Evolutionary conservation across 2,888 invertebrate species (phyloP).

Genomic region (Atherix ibis): DNA sequence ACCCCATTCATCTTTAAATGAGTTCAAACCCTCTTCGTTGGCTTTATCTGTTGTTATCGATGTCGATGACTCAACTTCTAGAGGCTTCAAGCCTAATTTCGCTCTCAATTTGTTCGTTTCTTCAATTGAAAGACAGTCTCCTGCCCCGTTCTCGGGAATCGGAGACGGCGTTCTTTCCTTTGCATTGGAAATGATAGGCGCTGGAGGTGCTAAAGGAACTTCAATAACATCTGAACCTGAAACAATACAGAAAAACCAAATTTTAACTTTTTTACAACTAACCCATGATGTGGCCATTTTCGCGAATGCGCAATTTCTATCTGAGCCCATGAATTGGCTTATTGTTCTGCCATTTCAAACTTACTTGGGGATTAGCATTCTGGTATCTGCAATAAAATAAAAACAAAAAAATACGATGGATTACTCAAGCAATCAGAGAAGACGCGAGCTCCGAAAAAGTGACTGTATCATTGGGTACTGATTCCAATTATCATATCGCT

Average conservation of each 20-base stretch:
- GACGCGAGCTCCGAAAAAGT: too few species aligned
- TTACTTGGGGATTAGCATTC: too few species aligned
- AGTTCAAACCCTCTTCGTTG: slow-evolving; percentile 47
- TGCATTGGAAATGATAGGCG: slow-evolving; percentile 12
- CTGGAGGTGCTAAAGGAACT: slow-evolving; percentile 25
- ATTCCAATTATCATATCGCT: too few species aligned
- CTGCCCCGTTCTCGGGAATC: slow-evolving; percentile 30
- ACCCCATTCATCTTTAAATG: slow-evolving; percentile 57
- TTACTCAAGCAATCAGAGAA: too few species aligned
- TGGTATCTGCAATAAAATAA: slow-evolving; percentile 7
- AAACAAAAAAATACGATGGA: slow-evolving; percentile 9
- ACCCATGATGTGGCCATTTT: too few species aligned
- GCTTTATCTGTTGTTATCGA: slow-evolving; percentile 30
- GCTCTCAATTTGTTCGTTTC: slow-evolving; percentile 81
- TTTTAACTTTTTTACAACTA: too few species aligned
- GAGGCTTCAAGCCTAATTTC: slow-evolving; percentile 84
- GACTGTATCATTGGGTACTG: too few species aligned
- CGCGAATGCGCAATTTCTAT: too few species aligned
- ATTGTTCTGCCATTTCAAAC: too few species aligned
- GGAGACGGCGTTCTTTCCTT: slow-evolving; percentile 22
- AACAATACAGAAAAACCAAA: slow-evolving; percentile 14
- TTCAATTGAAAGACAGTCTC: slow-evolving; percentile 54
- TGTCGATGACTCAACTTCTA: slow-evolving; percentile 43
- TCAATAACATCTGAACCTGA: slow-evolving; percentile 33
- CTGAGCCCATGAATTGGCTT: too few species aligned